Base-by-base conservation (phyloP, 2,797 vertebrate species). In the Toxotes lorentzi region DNA sequence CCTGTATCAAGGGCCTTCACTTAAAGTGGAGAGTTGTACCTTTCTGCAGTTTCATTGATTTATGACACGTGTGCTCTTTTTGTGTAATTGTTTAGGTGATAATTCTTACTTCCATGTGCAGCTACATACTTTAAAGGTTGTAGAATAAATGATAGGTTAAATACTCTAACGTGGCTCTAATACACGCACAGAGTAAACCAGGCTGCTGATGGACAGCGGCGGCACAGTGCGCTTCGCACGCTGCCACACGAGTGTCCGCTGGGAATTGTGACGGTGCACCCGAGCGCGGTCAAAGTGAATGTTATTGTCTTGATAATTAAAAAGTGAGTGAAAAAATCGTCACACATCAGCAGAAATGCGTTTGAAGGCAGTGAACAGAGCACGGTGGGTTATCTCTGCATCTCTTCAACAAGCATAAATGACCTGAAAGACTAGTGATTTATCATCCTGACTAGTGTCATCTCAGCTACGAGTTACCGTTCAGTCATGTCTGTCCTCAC, bases 141-240 rank as follows among this genome's bases (percentile, higher is more conserved):
- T 21, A 2, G 4, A 43, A 7, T 11, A 21, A 34, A 32, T 27
- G 24, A 41, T 2, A 27, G n/a, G 17, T 43, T 32, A 19, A 53
- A 27, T 9, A 27, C 43, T 38, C 48, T 10, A 66, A 30, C 43
- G 38, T 45, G 34, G 56, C 66, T 48, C 38, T 47, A 60, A 16
- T 3, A 45, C 30, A 45, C 63, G 70, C 65, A 11, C 71, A 8
- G 61, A 51, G 58, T 2, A 2, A n/a, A n/a, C 9, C 53, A 7
- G 57, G 41, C 54, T 38, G 75, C 6, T 53, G 66, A 41, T 40
- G 70, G 67, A 67, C 73, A 59, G 21, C 48, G 69, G 53, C 65
- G 71, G 75, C 66, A n/a, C 74, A 7, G 48, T 21, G 83, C 81
- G 86, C 79, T 50, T 14, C 38, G 74, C 76, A 51, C 77, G 66